Conservation (phyloP, 1,140 invertebrate genomes). For the Mercenaria mercenaria region DNA sequence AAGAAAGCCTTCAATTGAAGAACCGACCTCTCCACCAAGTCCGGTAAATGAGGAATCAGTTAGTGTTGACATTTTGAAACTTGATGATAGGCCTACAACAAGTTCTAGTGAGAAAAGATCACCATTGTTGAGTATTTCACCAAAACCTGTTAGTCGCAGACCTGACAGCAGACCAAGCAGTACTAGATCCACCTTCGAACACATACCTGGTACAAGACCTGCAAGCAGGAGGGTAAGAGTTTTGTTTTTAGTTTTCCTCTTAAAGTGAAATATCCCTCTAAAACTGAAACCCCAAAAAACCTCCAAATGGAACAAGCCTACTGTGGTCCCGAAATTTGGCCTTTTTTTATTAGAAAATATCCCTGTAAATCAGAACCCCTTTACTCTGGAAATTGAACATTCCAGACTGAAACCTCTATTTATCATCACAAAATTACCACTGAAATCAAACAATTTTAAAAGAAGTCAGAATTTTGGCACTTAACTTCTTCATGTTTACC, state of each 20-base stretch:
- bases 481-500: too few species aligned
- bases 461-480: too few species aligned
- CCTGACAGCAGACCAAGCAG: constrained; percentile 48
- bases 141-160: constrained; percentile 8
- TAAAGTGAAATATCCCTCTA: too few species aligned
- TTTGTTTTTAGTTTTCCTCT: neutral
- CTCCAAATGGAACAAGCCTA: too few species aligned
- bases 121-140: neutral
- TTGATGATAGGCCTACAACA: constrained; percentile 16
- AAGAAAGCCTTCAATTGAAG: constrained; percentile 11
- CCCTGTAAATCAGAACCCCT: too few species aligned
- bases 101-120: constrained; percentile 5
- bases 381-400: too few species aligned
- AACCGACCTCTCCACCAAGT: neutral
- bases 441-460: too few species aligned
- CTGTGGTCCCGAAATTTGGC: too few species aligned
- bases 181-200: constrained; percentile 53
- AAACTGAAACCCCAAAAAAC: too few species aligned
- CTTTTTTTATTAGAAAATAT: too few species aligned
- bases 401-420: too few species aligned
- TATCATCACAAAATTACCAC: too few species aligned
- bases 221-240: constrained; percentile 57
- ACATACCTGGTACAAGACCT: constrained; percentile 60
- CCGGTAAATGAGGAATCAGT: constrained; percentile 27
- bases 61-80: constrained; percentile 22